These are phyloP conservation scores for Austrofundulus limnaeus DNA, from an alignment of 2,113 vertebrate genomes.

Conservation along the genomic window DNA sequence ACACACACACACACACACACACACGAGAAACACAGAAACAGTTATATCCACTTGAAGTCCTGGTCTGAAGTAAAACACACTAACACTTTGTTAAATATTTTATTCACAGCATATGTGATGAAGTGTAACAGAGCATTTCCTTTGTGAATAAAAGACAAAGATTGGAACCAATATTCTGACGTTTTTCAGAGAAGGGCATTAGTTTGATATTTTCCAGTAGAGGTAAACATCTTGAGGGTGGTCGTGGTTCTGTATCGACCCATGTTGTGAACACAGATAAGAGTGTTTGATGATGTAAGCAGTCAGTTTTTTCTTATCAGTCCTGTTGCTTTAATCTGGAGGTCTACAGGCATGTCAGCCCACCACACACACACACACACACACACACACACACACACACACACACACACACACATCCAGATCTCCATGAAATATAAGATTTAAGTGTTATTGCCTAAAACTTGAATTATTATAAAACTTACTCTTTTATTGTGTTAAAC, in stretches of 20 bases:
- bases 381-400: too few relatives aligned
- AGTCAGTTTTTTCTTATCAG: constrained; percentile 7
- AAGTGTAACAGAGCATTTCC: too few relatives aligned
- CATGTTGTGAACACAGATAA: constrained; percentile 45
- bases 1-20: too few relatives aligned
- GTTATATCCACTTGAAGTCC: too few relatives aligned
- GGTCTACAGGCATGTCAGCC: constrained; percentile 19
- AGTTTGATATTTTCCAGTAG: not conserved
- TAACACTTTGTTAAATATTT: not conserved
- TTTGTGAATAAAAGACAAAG: not conserved
- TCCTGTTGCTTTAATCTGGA: constrained; percentile 29
- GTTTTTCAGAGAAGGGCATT: not conserved
- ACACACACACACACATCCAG: not conserved
- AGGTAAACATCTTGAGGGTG: not conserved
- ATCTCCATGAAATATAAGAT: too few relatives aligned
- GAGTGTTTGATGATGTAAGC: constrained; percentile 1
- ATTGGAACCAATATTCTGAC: not conserved
- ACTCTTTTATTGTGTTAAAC: too few relatives aligned
- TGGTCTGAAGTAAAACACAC: too few relatives aligned
- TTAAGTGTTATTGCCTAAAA: too few relatives aligned
- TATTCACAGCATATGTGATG: too few relatives aligned
- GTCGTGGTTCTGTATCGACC: constrained; percentile 8
- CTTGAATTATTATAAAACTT: too few relatives aligned
- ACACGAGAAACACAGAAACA: too few relatives aligned
- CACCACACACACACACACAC: not conserved